A percentile compares a stretch with the other conserved stretches of the same genome.
These are phyloP conservation scores for Cosmia pyralina DNA, from an alignment of 2,888 invertebrate species.

Conservation along the genomic window DNA sequence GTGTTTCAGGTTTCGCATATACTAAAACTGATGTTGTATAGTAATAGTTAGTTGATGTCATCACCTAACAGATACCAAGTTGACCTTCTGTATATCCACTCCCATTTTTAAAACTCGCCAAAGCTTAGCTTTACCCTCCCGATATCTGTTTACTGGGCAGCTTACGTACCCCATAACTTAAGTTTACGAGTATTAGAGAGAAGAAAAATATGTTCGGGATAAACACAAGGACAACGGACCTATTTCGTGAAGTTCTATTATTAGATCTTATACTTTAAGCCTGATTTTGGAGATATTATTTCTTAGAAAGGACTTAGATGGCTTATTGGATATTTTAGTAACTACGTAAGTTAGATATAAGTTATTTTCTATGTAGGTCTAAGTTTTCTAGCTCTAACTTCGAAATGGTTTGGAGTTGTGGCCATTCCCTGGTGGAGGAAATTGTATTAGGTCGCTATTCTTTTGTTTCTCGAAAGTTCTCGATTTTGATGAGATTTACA, in stretches of 20 bases:
- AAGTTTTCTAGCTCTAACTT: conserved; percentile 28
- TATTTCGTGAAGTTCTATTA: conserved; percentile 56
- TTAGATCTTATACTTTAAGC: conserved; percentile 48
- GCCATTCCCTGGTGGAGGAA: neutral
- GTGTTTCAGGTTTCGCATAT: no score
- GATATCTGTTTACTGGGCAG: conserved; percentile 64
- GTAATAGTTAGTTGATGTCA: no score
- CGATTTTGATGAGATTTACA: conserved; percentile 9
- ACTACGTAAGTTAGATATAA: conserved; percentile 7
- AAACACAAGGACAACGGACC: conserved; percentile 46
- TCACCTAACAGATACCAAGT: no score
- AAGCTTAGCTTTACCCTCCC: conserved; percentile 48
- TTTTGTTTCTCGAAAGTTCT: conserved; percentile 22
- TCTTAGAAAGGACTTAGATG: conserved; percentile 7
- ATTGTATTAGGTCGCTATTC: conserved; percentile 6
- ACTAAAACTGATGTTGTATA: no score
- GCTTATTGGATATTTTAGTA: conserved; percentile 38
- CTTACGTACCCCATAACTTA: conserved; percentile 61
- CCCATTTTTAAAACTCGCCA: conserved; percentile 21
- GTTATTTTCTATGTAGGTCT: conserved; percentile 4
- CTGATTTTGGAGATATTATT: conserved; percentile 40
- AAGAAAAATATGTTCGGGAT: conserved; percentile 66
- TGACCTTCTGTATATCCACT: conserved; percentile 44
- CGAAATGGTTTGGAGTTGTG: neutral
- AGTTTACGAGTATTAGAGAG: conserved; percentile 60